Evolutionary conservation across 1,140 invertebrate species (phyloP), one percentile per base, ranked within the genome.

Genomic region (Trichomalopsis sarcophagae): DNA sequence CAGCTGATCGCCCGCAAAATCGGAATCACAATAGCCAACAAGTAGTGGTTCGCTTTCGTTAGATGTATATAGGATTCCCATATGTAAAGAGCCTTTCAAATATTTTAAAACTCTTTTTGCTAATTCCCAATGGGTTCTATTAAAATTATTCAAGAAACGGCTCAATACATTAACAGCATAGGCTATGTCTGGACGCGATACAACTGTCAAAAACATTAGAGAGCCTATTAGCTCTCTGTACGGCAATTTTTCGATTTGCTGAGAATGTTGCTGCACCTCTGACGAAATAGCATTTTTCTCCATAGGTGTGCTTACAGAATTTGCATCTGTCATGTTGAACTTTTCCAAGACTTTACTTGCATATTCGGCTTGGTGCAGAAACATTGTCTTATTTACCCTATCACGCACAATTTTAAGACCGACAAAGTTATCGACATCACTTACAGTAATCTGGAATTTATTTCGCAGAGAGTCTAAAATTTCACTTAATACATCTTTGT

Each of bases 211-310:
- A 76, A 85, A 89, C 47, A 87, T 81, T 0, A 87, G 36, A 0
- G 86, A 88, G 0, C 86, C 87, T 0, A 88, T 68, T 1, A 84
- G 85, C 33, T 87, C 87, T 5, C 86, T 78, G 75, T 87, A 87
- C 0, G 87, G 87, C 0, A 86, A 21, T 6, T 86, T 78, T 11
- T 50, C 40, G 0, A 3, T n/a, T 7, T 36, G 17, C 30, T 66
- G 55, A 3, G 50, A 40, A 17, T 77, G 27, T n/a, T 44, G 1
- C 17, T 81, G 62, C 0, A 21, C 2, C 11, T 87, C 89, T 0
- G 87, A 89, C 6, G 89, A 88, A 27, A 86, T 79, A 10, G 88
- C 85, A 47, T 83, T 62, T 0, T 82, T 55, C 71, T 87, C 86
- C 11, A 66, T 55, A 30, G 83, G 87, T 9, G 81, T 36, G 66